Base-by-base conservation (phyloP, 2,888 invertebrate species). In the Xestia xanthographa region DNA sequence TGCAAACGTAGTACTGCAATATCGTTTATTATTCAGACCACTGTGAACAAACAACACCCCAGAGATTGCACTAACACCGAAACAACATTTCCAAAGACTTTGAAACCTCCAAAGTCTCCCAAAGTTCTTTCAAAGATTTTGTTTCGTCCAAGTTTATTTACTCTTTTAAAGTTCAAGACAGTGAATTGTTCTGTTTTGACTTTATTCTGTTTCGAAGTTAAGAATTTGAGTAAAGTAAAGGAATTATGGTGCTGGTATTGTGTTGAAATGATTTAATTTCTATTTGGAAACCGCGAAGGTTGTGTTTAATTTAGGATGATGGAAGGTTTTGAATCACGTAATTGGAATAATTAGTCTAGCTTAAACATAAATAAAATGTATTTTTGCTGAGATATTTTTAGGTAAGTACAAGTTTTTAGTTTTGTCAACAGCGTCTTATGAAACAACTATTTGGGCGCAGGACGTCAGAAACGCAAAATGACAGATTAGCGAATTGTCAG, bases 11-110 rank as follows among this genome's bases (percentile, higher is more conserved):
- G 78, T 76, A 66, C 85, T 87, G 80, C 87, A 85, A 81, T 85
- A 84, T 71, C 56, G 14, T 88, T 85, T 83, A 85, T 83, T 78
- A 87, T 88, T 88, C 88, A 88, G 65, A 63, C 45, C 66, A 56
- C 75, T 74, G 72, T 67, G 67, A 77, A 76, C 75, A 85, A 88
- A 87, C 83, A 88, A 82, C 83, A 76, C 88, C 75, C 85, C 22
- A 29, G 83, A 76, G 87, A 65, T 58, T 68, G 74, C 72, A 82
- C 71, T 53, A 76, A 79, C 85, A 75, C 53, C 62, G 68, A 73
- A 73, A 77, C 80, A 72, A 71, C 69, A 83, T 86, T 77, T 76
- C 26, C 26, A 34, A 66, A 79, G 63, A 58, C 77, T 75, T 75
- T 75, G 77, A 14, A 81, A 81, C 48, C 45, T 53, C 56, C 60